Percentiles rank a stretch among this genome's conserved stretches.
phyloP scores from a whole-genome alignment of 2,888 invertebrate species.

The Opisthograptis luteolata region DNA sequence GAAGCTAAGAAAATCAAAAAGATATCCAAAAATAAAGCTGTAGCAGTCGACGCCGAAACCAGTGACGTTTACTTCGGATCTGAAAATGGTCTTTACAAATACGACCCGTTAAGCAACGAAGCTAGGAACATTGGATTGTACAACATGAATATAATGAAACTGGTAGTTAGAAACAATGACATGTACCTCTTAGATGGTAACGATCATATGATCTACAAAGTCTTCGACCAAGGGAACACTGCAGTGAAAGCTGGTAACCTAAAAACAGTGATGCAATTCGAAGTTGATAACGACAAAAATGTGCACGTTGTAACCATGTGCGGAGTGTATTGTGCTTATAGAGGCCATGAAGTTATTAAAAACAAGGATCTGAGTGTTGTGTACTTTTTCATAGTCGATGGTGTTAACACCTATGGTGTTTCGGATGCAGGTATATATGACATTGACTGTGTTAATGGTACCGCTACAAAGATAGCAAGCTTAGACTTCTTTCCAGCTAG shows the following conservation, averaged over 20 bases:
- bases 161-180: conserved; percentile 68
- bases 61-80: conserved; percentile 75
- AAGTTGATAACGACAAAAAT: conserved; percentile 65
- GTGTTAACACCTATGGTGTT: conserved; percentile 60
- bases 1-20: conserved; percentile 60
- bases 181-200: conserved; percentile 73
- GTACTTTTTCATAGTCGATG: conserved; percentile 63
- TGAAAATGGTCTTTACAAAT: conserved; percentile 71
- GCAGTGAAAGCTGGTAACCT: conserved; percentile 56
- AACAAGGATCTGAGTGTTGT: conserved; percentile 62
- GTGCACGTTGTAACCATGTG: conserved; percentile 71
- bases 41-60: conserved; percentile 64
- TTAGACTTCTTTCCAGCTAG: conserved; percentile 63
- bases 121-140: conserved; percentile 67
- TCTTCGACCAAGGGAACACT: conserved; percentile 53
- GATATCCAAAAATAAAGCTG: conserved; percentile 68
- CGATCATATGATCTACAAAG: conserved; percentile 70
- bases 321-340: conserved; percentile 65
- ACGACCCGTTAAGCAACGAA: conserved; percentile 57
- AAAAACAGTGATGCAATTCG: conserved; percentile 68
- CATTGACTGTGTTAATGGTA: conserved; percentile 68
- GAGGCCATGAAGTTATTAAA: conserved; percentile 58
- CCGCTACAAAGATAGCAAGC: conserved; percentile 58
- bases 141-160: conserved; percentile 70
- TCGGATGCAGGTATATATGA: conserved; percentile 60